Conservation (phyloP, 2,797 vertebrate species). For the Bryconaethiops microstoma region DNA sequence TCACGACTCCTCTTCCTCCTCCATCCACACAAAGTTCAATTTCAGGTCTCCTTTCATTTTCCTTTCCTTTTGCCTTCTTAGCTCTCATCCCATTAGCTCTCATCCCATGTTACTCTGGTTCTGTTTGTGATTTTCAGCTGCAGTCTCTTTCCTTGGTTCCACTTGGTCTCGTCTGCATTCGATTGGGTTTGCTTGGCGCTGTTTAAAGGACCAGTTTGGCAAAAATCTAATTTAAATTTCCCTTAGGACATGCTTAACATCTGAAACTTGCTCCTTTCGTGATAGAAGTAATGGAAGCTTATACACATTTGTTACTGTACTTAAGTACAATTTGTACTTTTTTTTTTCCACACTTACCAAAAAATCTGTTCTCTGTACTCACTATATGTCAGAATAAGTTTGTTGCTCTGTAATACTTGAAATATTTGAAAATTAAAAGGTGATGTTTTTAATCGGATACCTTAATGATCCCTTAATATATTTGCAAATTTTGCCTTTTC, state of each 20-base stretch:
- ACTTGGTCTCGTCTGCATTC: background rate
- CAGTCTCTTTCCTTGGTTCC: conserved; percentile 7
- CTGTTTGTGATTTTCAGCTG: conserved; percentile 18
- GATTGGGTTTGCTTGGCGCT: background rate
- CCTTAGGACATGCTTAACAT: background rate
- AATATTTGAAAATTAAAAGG: too few relatives aligned
- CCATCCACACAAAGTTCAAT: conserved; percentile 78
- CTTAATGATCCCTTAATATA: too few relatives aligned
- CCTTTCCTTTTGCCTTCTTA: conserved; percentile 61
- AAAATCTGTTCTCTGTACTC: too few relatives aligned
- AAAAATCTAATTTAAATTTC: background rate
- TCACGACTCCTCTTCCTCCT: conserved; percentile 77
- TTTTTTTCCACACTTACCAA: too few relatives aligned
- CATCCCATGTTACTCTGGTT: conserved; percentile 56
- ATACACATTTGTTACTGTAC: background rate
- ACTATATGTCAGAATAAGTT: too few relatives aligned
- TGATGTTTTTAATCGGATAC: too few relatives aligned
- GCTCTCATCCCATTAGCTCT: conserved; percentile 57
- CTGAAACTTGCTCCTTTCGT: background rate
- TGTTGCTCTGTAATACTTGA: too few relatives aligned
- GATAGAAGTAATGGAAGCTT: background rate
- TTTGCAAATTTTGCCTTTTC: too few relatives aligned
- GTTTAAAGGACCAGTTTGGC: background rate
- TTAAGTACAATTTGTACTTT: too few relatives aligned
- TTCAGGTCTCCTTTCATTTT: conserved; percentile 75